These are phyloP conservation scores for Drosophila carrolli DNA, from an alignment of 1,140 invertebrate species.

Conservation along the genomic window DNA sequence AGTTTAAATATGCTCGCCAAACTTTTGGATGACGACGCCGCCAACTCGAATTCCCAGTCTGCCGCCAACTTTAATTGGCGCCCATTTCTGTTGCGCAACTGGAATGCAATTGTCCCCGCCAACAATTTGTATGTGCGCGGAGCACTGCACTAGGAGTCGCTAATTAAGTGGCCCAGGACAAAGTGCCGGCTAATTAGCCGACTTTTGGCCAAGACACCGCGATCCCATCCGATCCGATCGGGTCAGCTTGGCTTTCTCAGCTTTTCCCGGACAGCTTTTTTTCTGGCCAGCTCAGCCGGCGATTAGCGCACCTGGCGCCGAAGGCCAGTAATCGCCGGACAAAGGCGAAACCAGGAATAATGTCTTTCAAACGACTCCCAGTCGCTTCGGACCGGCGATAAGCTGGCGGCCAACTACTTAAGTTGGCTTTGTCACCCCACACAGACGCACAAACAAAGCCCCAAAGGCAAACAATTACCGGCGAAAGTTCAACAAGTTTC, in stretches of 20 bases:
- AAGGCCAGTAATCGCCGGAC: conserved; percentile 44
- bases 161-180: conserved; percentile 78
- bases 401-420: conserved; percentile 70
- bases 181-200: conserved; percentile 80
- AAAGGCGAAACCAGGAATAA: conserved; percentile 68
- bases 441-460: conserved; percentile 34
- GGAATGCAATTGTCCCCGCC: conserved; percentile 79
- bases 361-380: conserved; percentile 67
- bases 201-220: conserved; percentile 62
- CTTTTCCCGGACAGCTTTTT: conserved; percentile 10
- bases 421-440: conserved; percentile 47
- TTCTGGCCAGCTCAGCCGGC: conserved; percentile 59
- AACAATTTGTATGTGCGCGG: conserved; percentile 78
- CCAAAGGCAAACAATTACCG: conserved; percentile 55
- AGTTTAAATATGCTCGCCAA: conserved; percentile 75
- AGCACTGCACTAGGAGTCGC: conserved; percentile 59
- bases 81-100: conserved; percentile 79
- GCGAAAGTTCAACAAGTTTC: conserved; percentile 64
- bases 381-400: conserved; percentile 24
- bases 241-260: conserved; percentile 3
- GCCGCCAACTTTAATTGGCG: conserved; percentile 81
- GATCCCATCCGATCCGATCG: conserved; percentile 1
- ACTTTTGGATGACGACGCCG: conserved; percentile 62
- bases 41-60: conserved; percentile 40
- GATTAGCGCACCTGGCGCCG: conserved; percentile 70